These are phyloP conservation scores for Drosophila seguyi DNA, from an alignment of 1,140 invertebrate species.

Conservation along the genomic window DNA sequence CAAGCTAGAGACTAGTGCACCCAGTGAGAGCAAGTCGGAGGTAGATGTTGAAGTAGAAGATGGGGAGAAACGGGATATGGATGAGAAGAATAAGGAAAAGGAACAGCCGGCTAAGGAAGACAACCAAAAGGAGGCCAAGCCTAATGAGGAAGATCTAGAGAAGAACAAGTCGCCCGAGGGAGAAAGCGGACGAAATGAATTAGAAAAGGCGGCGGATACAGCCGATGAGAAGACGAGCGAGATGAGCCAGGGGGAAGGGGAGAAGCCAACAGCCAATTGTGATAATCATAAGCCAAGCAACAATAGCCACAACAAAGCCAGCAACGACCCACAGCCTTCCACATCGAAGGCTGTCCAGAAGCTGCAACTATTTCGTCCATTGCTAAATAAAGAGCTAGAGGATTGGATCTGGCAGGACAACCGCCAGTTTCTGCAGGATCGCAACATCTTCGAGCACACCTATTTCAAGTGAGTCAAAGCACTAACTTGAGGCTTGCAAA, in stretches of 20 bases:
- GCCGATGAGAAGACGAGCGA: slow-evolving; percentile 3
- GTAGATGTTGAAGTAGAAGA: slow-evolving; percentile 1
- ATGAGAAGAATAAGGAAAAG: slow-evolving; percentile 12
- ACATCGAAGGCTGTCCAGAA: slow-evolving; percentile 74
- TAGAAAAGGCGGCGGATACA: neutral
- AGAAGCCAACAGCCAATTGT: slow-evolving; percentile 83
- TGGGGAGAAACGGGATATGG: slow-evolving; percentile 2
- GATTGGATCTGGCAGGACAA: slow-evolving; percentile 98
- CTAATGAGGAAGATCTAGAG: slow-evolving; percentile 3
- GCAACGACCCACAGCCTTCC: slow-evolving; percentile 62
- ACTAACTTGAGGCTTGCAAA: neutral
- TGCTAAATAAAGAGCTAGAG: slow-evolving; percentile 91
- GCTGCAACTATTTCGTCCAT: slow-evolving; percentile 68
- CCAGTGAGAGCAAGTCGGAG: slow-evolving; percentile 22
- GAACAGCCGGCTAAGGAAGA: slow-evolving; percentile 19
- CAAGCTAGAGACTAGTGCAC: slow-evolving; percentile 28
- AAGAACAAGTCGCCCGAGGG: neutral
- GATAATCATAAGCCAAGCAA: slow-evolving; percentile 73
- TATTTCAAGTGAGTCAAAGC: slow-evolving; percentile 92
- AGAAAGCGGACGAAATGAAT: neutral
- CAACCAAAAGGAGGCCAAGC: neutral
- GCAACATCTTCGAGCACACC: slow-evolving; percentile 97
- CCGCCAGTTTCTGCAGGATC: slow-evolving; percentile 96
- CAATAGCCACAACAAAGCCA: slow-evolving; percentile 48
- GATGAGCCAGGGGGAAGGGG: slow-evolving; percentile 9